Percentiles rank a stretch among this genome's conserved stretches.
Conservation (phyloP, 2,888 invertebrate genomes). For the Cerastis leucographa region DNA sequence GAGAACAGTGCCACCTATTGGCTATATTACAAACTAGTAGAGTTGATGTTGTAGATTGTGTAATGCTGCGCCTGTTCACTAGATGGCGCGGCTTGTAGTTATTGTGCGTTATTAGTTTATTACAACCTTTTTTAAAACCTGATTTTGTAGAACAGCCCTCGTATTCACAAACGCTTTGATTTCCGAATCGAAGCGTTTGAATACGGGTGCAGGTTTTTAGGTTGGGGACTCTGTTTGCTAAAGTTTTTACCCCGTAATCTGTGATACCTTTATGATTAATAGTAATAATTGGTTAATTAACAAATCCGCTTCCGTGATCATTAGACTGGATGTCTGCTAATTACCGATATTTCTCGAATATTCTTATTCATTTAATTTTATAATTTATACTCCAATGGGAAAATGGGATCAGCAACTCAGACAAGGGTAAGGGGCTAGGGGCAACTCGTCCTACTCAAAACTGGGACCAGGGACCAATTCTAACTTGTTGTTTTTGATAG, state of each 20-base stretch:
- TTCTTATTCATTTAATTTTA: conserved; percentile 7
- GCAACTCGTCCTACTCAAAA: too few species aligned
- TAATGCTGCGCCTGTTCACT: conserved; percentile 25
- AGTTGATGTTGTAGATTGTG: not conserved
- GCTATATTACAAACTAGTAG: conserved; percentile 48
- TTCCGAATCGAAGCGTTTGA: too few species aligned
- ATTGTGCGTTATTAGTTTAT: too few species aligned
- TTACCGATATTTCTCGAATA: conserved; percentile 8
- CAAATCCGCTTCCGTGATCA: conserved; percentile 16
- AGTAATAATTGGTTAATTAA: conserved; percentile 21
- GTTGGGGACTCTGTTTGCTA: not conserved
- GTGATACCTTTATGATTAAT: not conserved
- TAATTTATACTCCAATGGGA: too few species aligned
- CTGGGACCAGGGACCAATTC: too few species aligned
- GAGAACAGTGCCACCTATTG: conserved; percentile 66
- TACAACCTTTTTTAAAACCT: too few species aligned
- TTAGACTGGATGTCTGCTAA: not conserved
- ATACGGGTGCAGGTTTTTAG: not conserved
- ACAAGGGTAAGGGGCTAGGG: too few species aligned
- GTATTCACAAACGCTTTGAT: too few species aligned
- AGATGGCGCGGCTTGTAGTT: conserved; percentile 52
- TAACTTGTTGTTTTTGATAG: too few species aligned
- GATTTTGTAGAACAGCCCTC: too few species aligned
- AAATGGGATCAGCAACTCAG: too few species aligned
- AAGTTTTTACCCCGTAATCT: not conserved